Evolutionary conservation across 1,140 invertebrate species (phyloP), one percentile per base, ranked within the genome.

Genomic region (Euglossa dilemma): DNA sequence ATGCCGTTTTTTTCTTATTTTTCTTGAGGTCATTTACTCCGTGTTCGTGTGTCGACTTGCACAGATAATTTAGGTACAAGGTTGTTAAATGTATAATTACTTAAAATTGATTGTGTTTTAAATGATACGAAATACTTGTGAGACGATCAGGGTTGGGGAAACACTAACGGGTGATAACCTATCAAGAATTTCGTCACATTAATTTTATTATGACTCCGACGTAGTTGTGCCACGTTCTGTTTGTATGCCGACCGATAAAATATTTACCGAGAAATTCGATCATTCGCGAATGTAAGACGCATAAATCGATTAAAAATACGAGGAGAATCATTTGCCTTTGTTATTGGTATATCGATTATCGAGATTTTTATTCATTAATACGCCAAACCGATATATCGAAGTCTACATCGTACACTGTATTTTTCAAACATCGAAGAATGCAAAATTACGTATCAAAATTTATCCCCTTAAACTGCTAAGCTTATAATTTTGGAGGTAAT

Each of bases 151-250:
- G 57, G 25, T 77, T 25, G 28, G 7, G 50, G 70, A 73, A 83
- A 52, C 52, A 45, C 64, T 59, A 28, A 85, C 36, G 1, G 6
- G 18, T 54, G 87, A 89, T 89, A 89, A 89, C 87, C 84, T 67
- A 80, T 80, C 70, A 28, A 86, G 84, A 88, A 85, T 84, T 88
- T 73, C n/a, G 76, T 71, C 57, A 57, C 54, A 54, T 88, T 83
- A 87, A 87, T 79, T 83, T 74, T 57, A 66, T 88, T 72, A 67
- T 61, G 83, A 87, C 69, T 67, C 56, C 59, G 52, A 50, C 57
- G 79, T 23, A 23, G 72, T 45, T 85, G 47, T 78, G 11, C 47
- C 43, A 16, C 28, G 47, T 77, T 84, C 47, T 87, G 63, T 84
- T 87, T 80, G 47, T 67, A 72, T 36, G 28, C 5, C 8, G n/a